Base-by-base conservation (phyloP, 1,140 invertebrate genomes). In the Ceratosolen solmsi region DNA sequence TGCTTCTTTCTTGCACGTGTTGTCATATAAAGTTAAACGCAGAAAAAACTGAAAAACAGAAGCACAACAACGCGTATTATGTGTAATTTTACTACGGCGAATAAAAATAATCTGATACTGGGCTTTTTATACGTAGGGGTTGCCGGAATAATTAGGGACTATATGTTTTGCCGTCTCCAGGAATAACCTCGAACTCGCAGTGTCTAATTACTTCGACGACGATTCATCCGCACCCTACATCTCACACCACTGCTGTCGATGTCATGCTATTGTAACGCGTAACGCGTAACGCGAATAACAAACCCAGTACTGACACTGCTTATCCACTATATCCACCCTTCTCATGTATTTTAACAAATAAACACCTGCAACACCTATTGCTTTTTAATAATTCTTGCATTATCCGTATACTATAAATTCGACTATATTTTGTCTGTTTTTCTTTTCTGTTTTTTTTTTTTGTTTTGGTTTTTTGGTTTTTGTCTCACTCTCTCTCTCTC, bases 141-240 rank as follows among this genome's bases (percentile, higher is more conserved):
- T 20, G 38, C 33, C n/a, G 17, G 33, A 46, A 22, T 30, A 68
- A 80, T 80, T 80, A 80, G 71, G 25, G 65, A 25, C 4, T 17
- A 3, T 25, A 27, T 36, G 51, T 46, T 5, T 30, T 11, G 13
- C 68, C 71, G 17, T 38, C 60, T 68, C 22, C 60, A 68, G 82
- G 79, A 83, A 75, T 79, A 82, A 82, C 72, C 56, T 79, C 46
- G 30, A 71, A 51, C 76, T 49, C 30, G 0, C 56, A 58, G 27
- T 71, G 60, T 7, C 36, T 60, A 63, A 81, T 81, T 81, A 74
- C 49, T 81, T 81, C 72, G 56, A 70, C 77, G 54, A 72, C 30
- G 70, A 65, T 9, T 36, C 38, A 30, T 17, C 54, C 38, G 30
- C 33, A 36, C 49, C 9, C 25, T 22, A 36, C 5, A 56, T 13